Evolutionary conservation across 2,888 invertebrate species (phyloP).

Genomic region (Euspilapteryx auroguttella): DNA sequence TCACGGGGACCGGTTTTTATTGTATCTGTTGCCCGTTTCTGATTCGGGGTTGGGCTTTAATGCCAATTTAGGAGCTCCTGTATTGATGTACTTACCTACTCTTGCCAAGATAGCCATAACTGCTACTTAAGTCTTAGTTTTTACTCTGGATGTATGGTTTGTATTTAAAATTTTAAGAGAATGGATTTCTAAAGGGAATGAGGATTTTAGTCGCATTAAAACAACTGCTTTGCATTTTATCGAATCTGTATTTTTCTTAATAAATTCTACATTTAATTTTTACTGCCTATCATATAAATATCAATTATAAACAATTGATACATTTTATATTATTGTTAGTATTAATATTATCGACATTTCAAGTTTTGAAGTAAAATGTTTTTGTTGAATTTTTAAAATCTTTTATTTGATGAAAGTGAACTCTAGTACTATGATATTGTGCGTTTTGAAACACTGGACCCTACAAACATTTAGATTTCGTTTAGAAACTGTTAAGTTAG

Average conservation of each 20-base stretch:
- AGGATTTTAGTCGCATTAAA: constrained; percentile 25
- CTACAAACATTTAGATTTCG: constrained; percentile 58
- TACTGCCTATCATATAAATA: constrained; percentile 56
- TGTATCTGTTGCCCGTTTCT: constrained; percentile 18
- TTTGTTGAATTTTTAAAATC: constrained; percentile 37
- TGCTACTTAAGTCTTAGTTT: too few species aligned
- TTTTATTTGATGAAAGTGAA: constrained; percentile 48
- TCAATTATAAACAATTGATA: constrained; percentile 59
- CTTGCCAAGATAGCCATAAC: too few species aligned
- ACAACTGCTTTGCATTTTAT: constrained; percentile 33
- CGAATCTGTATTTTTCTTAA: constrained; percentile 56
- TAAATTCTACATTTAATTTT: constrained; percentile 53
- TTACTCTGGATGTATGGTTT: too few species aligned
- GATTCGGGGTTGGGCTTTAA: constrained; percentile 10
- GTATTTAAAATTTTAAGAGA: too few species aligned
- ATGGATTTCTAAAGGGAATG: too few species aligned
- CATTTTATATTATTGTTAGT: constrained; percentile 51
- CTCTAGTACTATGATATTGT: constrained; percentile 57
- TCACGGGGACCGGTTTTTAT: constrained; percentile 17
- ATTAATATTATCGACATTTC: constrained; percentile 46
- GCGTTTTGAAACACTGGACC: constrained; percentile 58
- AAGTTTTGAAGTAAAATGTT: constrained; percentile 45
- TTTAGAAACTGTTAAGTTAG: constrained; percentile 40
- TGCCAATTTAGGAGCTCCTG: too few species aligned
- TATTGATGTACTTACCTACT: too few species aligned